Percentiles rank a stretch among this genome's conserved stretches.
These are phyloP conservation scores for Eucidaris tribuloides DNA, from an alignment of 35 echinoderm and acorn worm species.

Conservation along the genomic window DNA sequence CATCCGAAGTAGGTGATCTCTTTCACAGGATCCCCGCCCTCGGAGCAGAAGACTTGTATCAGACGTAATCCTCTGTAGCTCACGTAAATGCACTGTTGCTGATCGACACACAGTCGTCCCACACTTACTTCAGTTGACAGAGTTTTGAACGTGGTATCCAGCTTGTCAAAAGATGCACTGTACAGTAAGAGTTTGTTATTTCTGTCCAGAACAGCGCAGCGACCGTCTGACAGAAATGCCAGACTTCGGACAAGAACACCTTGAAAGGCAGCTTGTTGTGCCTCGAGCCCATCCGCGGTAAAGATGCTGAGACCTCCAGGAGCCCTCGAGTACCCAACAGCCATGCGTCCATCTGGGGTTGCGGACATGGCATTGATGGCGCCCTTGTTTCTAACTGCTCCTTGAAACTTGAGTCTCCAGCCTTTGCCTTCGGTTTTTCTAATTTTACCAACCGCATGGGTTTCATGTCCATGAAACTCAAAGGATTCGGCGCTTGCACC, in stretches of 20 bases:
- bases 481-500: neutral
- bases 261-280: neutral
- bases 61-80: neutral
- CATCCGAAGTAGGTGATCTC: neutral
- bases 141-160: neutral
- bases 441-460: neutral
- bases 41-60: neutral
- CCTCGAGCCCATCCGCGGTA: neutral
- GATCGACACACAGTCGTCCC: neutral
- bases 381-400: neutral
- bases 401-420: neutral
- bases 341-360: neutral
- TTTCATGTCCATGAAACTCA: neutral
- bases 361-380: neutral
- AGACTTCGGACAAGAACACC: neutral
- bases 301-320: too few relatives aligned
- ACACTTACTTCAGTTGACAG: neutral
- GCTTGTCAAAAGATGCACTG: neutral
- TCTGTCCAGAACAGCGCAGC: neutral
- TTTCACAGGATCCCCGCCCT: neutral
- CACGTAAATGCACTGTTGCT: neutral
- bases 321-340: neutral
- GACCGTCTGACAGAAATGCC: constrained; percentile 5
- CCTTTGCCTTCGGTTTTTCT: neutral
- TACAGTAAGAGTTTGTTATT: neutral